Base-by-base conservation (phyloP, 2,888 invertebrate species). In the Agrilus mali region DNA sequence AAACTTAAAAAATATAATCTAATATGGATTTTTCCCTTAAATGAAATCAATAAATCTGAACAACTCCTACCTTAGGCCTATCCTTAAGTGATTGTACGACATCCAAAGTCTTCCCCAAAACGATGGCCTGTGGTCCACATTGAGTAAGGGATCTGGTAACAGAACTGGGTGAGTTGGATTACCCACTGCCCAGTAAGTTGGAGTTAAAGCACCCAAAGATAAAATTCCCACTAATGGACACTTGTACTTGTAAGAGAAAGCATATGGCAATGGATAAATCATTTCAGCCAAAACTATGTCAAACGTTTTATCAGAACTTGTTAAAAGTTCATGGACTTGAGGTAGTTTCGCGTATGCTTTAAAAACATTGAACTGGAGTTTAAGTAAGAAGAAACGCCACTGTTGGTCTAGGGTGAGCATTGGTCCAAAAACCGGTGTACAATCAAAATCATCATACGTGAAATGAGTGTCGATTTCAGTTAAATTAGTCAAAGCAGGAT, bases 61-160 rank as follows among this genome's bases (percentile, higher is more conserved):
- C 2, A 17, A 17, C 2, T 17, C 17, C 17, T 17, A 17, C 17
- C 17, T 17, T 17, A 17, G 4, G 2, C 2, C 4, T 7, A 22
- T 22, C 2, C 22, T 6, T 4, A 22, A 3, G 2, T 22, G 6
- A 7, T 7, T 60, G 3, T 54, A 41, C 4, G 53, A 53, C 40
- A 56, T 59, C 41, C 50, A 51, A 3, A 59, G 39, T 38, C 61
- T 48, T 47, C 68, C 63, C 31, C 68, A 69, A 32, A 67, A 56
- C 13, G 61, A 70, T 45, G 72, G 51, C 17, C 46, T 70, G 64
- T 36, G 65, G 60, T 44, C 64, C 43, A 17, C 44, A 50, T 27
- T 50, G 17, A 60, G 43, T 41, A 58, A 51, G 50, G 58, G 53
- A 42, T 61, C 60, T 1, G 60, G 58, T 42, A 55, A 53, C n/a